Percentiles rank a stretch among this genome's conserved stretches.
Evolutionary conservation across 1,140 invertebrate genomes (phyloP).

Genomic region (Drosophila ficusphila): DNA sequence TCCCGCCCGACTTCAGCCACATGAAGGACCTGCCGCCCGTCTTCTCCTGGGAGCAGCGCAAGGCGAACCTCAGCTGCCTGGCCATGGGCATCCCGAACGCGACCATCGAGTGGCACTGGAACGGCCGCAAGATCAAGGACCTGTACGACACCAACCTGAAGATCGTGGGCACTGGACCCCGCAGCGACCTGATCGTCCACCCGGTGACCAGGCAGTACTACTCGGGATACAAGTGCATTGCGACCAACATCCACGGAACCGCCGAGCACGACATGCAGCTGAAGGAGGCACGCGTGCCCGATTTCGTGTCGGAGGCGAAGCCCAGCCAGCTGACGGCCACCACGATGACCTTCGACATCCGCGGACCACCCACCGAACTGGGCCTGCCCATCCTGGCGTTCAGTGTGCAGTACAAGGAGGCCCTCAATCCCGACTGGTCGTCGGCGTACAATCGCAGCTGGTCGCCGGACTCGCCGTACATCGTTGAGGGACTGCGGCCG

Average conservation of each 20-base stretch:
- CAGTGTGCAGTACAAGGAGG: slow-evolving; percentile 90
- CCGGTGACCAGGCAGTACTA: slow-evolving; percentile 88
- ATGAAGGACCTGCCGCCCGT: slow-evolving; percentile 88
- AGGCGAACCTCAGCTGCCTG: slow-evolving; percentile 94
- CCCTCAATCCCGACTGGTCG: slow-evolving; percentile 88
- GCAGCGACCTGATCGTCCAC: slow-evolving; percentile 88
- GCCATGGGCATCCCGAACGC: slow-evolving; percentile 92
- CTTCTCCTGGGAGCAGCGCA: slow-evolving; percentile 92
- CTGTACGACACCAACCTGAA: slow-evolving; percentile 86
- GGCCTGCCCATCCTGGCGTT: slow-evolving; percentile 90
- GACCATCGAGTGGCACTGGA: slow-evolving; percentile 92
- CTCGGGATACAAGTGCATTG: slow-evolving; percentile 92
- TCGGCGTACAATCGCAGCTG: slow-evolving; percentile 89
- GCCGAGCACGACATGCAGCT: slow-evolving; percentile 88
- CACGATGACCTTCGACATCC: slow-evolving; percentile 91
- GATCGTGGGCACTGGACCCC: slow-evolving; percentile 88
- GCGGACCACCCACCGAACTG: slow-evolving; percentile 88
- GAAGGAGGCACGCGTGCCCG: slow-evolving; percentile 88
- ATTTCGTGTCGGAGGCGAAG: slow-evolving; percentile 85
- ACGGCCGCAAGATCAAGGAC: slow-evolving; percentile 85
- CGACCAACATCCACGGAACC: slow-evolving; percentile 90
- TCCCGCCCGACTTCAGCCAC: slow-evolving; percentile 91
- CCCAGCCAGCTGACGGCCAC: slow-evolving; percentile 91
- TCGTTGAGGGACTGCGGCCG: slow-evolving; percentile 92
- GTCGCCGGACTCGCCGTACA: slow-evolving; percentile 90